Base-by-base conservation (phyloP, 1,140 invertebrate species). In the Halictus rubicundus region DNA sequence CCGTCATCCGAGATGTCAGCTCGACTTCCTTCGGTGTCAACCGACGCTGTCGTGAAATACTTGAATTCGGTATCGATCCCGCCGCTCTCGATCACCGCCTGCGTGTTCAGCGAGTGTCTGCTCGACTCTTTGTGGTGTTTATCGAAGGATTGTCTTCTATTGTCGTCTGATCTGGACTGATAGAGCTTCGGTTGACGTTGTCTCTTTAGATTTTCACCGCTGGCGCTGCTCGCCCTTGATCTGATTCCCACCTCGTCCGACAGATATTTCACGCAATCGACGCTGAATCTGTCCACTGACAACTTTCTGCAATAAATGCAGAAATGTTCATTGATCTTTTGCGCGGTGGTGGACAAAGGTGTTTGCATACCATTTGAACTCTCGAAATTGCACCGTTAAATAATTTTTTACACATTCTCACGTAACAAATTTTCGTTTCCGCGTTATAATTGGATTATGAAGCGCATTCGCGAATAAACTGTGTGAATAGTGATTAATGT, bases 81-180 rank as follows among this genome's bases (percentile, higher is more conserved):
- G 32, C 72, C 80, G 39, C 84, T 63, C 39, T 91, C 91, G 12
- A 88, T 71, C 0, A 90, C 85, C 16, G 72, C 87, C 73, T 90
- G 85, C 8, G 91, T 89, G 60, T 92, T 93, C 8, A 93, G 66
- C 0, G 92, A 93, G 68, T 89, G 88, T 39, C 92, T 85, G 70
- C 92, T 93, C 12, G 87, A 87, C 54, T 93, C 92, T 9, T 87
- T 87, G 2, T 78, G 79, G n/a, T 92, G 87, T 60, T 83, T 89
- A 49, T 93, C 92, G 66, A 93, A 93, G 0, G 92, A 93, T 37
- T 88, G 81, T 7, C 90, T 81, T 70, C 90, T 91, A 63, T 91
- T 91, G 57, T 93, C 92, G 65, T 93, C 92, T 1, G 92, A 93
- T 42, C 89, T 89, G 8, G 92, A 93, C 69, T 93, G 91, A 74